Percentiles rank a stretch among this genome's conserved stretches.
phyloP scores from a whole-genome alignment of 2,888 invertebrate genomes.

The Morpho deidamia region DNA sequence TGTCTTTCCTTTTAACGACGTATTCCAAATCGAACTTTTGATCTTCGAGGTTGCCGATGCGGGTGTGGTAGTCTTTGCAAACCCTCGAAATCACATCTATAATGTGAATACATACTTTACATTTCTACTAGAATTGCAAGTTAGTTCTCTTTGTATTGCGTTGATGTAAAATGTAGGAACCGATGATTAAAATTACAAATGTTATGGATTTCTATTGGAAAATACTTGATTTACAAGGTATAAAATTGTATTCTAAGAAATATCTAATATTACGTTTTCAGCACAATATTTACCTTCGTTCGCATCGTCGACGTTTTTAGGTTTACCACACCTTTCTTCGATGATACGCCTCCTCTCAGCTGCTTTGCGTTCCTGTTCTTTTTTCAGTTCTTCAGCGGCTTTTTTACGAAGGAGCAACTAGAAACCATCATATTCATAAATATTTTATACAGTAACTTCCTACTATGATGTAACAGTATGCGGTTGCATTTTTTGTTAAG shows the following conservation, averaged over 20 bases:
- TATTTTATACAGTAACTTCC: background rate
- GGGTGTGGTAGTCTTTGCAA: constrained; percentile 91
- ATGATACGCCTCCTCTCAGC: constrained; percentile 98
- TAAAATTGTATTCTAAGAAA: constrained; percentile 5
- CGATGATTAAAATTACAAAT: constrained; percentile 15
- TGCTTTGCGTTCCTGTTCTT: constrained; percentile 99
- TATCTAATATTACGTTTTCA: background rate
- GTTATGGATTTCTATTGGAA: constrained; percentile 11
- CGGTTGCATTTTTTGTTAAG: no score
- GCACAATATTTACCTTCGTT: constrained; percentile 88
- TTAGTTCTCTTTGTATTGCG: constrained; percentile 30
- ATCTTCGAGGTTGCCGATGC: constrained; percentile 93
- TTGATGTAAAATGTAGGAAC: constrained; percentile 39
- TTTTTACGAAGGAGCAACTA: constrained; percentile 99
- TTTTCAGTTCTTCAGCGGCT: constrained; percentile 99
- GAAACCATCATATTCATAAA: background rate
- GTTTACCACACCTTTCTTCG: constrained; percentile 95
- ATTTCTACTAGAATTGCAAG: constrained; percentile 35
- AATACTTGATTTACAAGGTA: constrained; percentile 7
- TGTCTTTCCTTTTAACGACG: constrained; percentile 98
- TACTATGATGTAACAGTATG: no score
- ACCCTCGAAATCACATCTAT: constrained; percentile 87
- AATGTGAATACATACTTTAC: constrained; percentile 61
- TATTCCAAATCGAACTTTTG: constrained; percentile 99
- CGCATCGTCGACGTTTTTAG: constrained; percentile 93